phyloP scores from a whole-genome alignment of 2,113 vertebrate genomes.

The Macquaria australasica region DNA sequence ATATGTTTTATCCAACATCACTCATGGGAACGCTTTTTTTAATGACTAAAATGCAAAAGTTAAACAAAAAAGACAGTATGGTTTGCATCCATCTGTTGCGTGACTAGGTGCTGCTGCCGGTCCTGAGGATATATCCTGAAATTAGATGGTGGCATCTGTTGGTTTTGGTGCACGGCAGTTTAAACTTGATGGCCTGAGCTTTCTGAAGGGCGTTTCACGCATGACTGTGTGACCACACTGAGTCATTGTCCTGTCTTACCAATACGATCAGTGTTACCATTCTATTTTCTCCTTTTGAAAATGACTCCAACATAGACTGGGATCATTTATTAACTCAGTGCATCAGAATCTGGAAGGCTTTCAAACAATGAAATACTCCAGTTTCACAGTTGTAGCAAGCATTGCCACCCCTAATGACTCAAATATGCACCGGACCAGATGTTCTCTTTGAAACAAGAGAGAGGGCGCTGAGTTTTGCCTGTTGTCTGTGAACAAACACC shows the following conservation, averaged over 20 bases:
- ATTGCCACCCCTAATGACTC: slow-evolving; percentile 21
- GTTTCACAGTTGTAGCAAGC: slow-evolving; percentile 38
- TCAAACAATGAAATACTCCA: slow-evolving; percentile 32
- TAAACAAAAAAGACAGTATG: not conserved
- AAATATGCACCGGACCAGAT: slow-evolving; percentile 48
- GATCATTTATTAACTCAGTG: slow-evolving; percentile 27
- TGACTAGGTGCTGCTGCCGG: slow-evolving; percentile 1
- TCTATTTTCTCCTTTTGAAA: slow-evolving; percentile 1
- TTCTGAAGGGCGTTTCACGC: slow-evolving; percentile 11
- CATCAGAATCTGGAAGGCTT: slow-evolving; percentile 32
- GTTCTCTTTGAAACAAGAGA: slow-evolving; percentile 48
- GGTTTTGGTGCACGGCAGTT: slow-evolving; percentile 4
- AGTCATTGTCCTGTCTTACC: not conserved
- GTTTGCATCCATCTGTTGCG: not conserved
- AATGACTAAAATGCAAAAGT: not conserved
- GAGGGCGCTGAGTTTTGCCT: slow-evolving; percentile 17
- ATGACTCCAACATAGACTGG: slow-evolving; percentile 11
- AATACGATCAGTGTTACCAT: not conserved
- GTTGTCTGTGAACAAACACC: slow-evolving; percentile 62
- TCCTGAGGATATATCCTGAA: not conserved
- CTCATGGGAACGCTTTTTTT: not conserved
- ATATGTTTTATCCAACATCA: not conserved
- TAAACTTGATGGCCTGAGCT: not conserved
- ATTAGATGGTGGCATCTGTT: slow-evolving; percentile 20
- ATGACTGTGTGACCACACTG: not conserved